Base-by-base conservation (phyloP, 2,113 vertebrate genomes). In the Tenrec ecaudatus region DNA sequence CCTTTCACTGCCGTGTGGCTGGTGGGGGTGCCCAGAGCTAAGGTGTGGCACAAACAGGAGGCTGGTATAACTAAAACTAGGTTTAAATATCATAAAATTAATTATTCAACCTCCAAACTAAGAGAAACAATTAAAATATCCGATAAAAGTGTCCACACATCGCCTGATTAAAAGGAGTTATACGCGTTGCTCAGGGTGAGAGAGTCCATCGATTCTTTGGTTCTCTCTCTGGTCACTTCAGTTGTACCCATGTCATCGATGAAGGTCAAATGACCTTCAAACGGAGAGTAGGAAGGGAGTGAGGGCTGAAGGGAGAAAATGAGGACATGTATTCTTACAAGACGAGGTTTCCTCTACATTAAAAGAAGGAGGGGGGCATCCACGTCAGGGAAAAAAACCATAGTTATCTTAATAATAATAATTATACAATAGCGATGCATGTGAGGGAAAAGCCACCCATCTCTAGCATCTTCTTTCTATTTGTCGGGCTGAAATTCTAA, bases 391-490 rank as follows among this genome's bases (percentile, higher is more conserved):
- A 85, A 80, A 85, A 80, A 73, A 68, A 90, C 33, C 77, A 10
- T 64, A 16, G 53, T 88, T 85, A 84, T 85, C 91, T 81, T 80
- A 94, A 90, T 88, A 81, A 73, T 73, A 91, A 62, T 64, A 16
- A 66, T 88, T 82, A 84, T 85, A 92, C 76, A 94, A 90, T 88
- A 81, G 86, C 69, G 88, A 66, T 81, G 76, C 23, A 29, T 11
- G 58, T 69, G 68, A 7, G 47, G 47, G 12, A 53, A 81, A 83
- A 96, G 38, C 10, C 80, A 27, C 4, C 15, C 82, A 53, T n/a
- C 36, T 92, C n/a, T 11, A 93, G 38, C n/a, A 38, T 14, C 58
- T 93, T 85, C 23, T 19, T 92, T 82, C 29, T 23, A 84, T 90
- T 86, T 92, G 58, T 73, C 79, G 76, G 57, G 31, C n/a, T 90